Conservation (phyloP, 2,113 vertebrate species). For the Excalfactoria chinensis region DNA sequence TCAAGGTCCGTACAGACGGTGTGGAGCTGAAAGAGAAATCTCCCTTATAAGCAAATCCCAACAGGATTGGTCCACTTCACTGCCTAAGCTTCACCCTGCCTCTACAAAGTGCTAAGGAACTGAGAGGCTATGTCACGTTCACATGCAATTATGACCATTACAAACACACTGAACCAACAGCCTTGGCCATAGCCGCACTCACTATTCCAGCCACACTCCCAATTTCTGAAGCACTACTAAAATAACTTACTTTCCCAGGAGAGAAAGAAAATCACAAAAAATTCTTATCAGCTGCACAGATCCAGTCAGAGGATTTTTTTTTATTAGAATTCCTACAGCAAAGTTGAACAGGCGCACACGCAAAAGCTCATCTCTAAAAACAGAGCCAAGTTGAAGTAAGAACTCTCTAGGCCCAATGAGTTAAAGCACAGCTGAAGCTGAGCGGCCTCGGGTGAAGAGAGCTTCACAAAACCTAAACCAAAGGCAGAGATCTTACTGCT, state of each 20-base stretch:
- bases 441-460: not conserved
- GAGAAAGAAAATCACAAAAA: not conserved
- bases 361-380: not conserved
- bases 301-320: not conserved
- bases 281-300: not conserved
- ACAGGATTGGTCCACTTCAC: conserved; percentile 16
- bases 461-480: conserved; percentile 12
- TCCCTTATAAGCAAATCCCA: not conserved
- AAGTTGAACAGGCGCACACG: not conserved
- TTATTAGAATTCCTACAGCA: not conserved
- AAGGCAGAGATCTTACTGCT: not conserved
- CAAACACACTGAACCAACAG: conserved; percentile 16
- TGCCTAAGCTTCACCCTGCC: not conserved
- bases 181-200: not conserved
- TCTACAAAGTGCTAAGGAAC: conserved; percentile 8
- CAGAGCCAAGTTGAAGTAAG: not conserved
- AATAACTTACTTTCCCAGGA: not conserved
- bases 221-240: conserved; percentile 10
- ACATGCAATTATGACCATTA: not conserved
- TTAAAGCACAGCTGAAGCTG: not conserved
- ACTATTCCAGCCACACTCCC: not conserved
- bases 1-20: not conserved
- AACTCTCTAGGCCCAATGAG: not conserved
- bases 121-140: not conserved
- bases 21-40: conserved; percentile 29